Percentiles rank a stretch among this genome's conserved stretches.
Conservation (phyloP, 2,797 vertebrate species). For the Leucoraja ocellata region DNA sequence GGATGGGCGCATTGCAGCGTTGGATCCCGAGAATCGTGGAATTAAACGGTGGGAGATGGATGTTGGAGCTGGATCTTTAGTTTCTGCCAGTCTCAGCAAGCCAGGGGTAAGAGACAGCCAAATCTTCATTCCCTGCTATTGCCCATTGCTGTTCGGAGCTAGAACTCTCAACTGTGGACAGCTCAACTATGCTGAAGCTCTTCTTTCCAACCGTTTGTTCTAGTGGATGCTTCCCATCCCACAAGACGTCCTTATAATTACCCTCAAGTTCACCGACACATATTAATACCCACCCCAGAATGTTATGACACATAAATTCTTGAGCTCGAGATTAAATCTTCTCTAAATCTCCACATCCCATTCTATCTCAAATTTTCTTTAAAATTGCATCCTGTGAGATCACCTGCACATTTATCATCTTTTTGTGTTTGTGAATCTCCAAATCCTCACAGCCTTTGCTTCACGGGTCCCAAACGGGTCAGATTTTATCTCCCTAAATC, state of each 20-base stretch:
- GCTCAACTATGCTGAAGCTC: not conserved
- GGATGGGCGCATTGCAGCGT: slow-evolving; percentile 86
- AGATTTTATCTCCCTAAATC: too few species aligned
- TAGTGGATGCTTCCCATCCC: not conserved
- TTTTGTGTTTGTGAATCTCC: not conserved
- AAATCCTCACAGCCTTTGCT: not conserved
- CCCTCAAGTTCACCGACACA: not conserved
- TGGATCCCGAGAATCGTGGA: slow-evolving; percentile 87
- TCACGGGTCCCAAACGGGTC: too few species aligned
- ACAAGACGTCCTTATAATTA: not conserved
- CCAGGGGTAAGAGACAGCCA: slow-evolving; percentile 73
- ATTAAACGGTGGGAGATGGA: slow-evolving; percentile 95
- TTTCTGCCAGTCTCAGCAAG: slow-evolving; percentile 94
- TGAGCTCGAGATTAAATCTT: not conserved
- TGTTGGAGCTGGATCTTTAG: slow-evolving; percentile 82
- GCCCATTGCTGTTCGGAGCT: too few species aligned
- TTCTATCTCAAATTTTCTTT: not conserved
- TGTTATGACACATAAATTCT: not conserved
- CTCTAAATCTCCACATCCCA: too few species aligned
- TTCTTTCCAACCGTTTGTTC: not conserved
- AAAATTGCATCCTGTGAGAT: not conserved
- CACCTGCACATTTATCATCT: not conserved
- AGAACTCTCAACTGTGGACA: too few species aligned
- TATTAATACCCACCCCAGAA: not conserved
- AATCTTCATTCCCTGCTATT: not conserved